Evolutionary conservation across 1,140 invertebrate genomes (phyloP).

Genomic region (Bombus ignitus): DNA sequence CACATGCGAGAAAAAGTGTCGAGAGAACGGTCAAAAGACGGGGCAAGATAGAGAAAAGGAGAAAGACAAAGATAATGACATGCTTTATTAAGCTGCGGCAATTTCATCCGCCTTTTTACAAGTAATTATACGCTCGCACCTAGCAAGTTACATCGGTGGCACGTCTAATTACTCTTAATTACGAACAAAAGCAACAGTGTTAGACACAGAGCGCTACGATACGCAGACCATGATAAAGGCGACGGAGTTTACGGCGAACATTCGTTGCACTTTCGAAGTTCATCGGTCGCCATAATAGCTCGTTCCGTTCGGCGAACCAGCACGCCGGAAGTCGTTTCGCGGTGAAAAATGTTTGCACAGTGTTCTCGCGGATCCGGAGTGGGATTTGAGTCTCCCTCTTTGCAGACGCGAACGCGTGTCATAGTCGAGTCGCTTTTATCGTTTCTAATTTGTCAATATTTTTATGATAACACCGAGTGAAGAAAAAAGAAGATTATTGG

Average conservation of each 20-base stretch:
- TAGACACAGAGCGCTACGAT: not conserved
- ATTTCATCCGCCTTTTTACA: slow-evolving; percentile 37
- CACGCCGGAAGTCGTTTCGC: not conserved
- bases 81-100: slow-evolving; percentile 49
- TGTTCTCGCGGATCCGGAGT: not conserved
- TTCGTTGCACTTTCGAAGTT: slow-evolving; percentile 21
- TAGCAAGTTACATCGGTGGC: slow-evolving; percentile 24
- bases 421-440: not conserved
- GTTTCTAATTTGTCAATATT: not conserved
- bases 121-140: slow-evolving; percentile 50
- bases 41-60: not conserved
- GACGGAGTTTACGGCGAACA: slow-evolving; percentile 11
- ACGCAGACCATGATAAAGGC: not conserved
- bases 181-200: slow-evolving; percentile 39
- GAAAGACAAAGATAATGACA: slow-evolving; percentile 39
- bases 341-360: slow-evolving; percentile 2
- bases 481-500: not conserved
- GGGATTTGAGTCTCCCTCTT: not conserved
- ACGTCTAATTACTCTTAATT: slow-evolving; percentile 52
- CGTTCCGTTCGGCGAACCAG: not conserved
- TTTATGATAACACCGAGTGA: not conserved
- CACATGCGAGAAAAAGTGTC: slow-evolving; percentile 37
- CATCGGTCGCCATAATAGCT: slow-evolving; percentile 7
- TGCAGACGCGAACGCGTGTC: not conserved
- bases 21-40: not conserved